A percentile compares a stretch with the other conserved stretches of the same genome.
These are phyloP conservation scores for Dusona sp. DNA, from an alignment of 2,888 invertebrate species.

Conservation along the genomic window DNA sequence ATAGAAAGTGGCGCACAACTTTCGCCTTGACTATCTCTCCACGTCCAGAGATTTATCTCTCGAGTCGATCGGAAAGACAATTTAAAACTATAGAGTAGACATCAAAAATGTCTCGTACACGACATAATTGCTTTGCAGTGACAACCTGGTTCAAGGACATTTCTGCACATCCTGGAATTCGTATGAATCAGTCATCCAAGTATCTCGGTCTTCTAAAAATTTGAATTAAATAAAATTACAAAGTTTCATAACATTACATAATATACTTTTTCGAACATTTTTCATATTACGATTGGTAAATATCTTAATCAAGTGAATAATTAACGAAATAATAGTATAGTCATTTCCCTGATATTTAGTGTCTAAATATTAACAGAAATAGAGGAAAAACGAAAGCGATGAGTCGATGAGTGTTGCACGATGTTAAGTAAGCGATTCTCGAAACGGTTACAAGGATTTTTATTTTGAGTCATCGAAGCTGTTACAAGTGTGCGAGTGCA, in stretches of 20 bases:
- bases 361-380: background rate
- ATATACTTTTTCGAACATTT: background rate
- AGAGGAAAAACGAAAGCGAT: background rate
- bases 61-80: slow-evolving; percentile 15
- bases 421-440: slow-evolving; percentile 57
- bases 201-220: background rate
- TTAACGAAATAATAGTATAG: background rate
- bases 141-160: background rate
- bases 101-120: background rate
- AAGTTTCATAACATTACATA: background rate
- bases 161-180: background rate
- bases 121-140: slow-evolving; percentile 12
- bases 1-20: slow-evolving; percentile 54
- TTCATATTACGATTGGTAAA: background rate
- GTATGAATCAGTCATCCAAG: background rate
- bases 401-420: no score
- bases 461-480: slow-evolving; percentile 54
- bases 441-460: slow-evolving; percentile 65
- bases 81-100: slow-evolving; percentile 21
- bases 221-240: background rate
- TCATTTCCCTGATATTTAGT: background rate
- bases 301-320: background rate
- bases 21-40: slow-evolving; percentile 42
- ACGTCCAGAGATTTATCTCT: slow-evolving; percentile 40
- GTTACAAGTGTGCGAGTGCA: background rate